Evolutionary conservation across 2,888 invertebrate species (phyloP).

Genomic region (Sinelater perroti): DNA sequence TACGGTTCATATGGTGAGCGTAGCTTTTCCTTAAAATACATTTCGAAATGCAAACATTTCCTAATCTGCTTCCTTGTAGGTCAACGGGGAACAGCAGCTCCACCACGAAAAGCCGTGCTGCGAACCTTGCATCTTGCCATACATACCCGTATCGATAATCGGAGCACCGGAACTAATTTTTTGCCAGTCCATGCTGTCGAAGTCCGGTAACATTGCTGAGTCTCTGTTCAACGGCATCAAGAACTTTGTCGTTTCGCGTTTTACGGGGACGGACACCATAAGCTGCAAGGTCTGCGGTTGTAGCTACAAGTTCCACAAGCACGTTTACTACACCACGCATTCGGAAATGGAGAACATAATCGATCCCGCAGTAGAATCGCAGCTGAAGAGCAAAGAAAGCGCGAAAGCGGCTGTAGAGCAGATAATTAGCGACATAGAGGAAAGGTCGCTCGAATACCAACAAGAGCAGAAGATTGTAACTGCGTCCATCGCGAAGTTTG

Average conservation of each 20-base stretch:
- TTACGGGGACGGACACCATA: conserved; percentile 24
- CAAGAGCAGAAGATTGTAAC: conserved; percentile 48
- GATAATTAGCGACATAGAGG: conserved; percentile 1
- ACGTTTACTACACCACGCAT: conserved; percentile 54
- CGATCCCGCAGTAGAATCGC: conserved; percentile 47
- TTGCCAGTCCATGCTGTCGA: conserved; percentile 51
- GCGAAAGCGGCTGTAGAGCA: conserved; percentile 20
- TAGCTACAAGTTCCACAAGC: conserved; percentile 53
- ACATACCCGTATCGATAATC: conserved; percentile 52
- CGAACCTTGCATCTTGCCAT: conserved; percentile 53
- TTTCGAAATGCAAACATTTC: not conserved
- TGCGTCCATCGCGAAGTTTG: conserved; percentile 51
- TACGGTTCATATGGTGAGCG: not conserved
- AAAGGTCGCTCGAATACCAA: conserved; percentile 34
- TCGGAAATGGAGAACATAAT: conserved; percentile 45
- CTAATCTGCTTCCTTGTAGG: not conserved
- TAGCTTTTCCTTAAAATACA: not conserved
- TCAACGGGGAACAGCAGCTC: not conserved
- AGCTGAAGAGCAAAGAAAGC: conserved; percentile 46
- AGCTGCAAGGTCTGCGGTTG: conserved; percentile 50
- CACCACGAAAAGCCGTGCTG: conserved; percentile 54
- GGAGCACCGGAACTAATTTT: conserved; percentile 50
- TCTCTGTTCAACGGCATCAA: not conserved
- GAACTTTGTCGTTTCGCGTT: not conserved
- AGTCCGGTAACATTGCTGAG: not conserved